Evolutionary conservation across 23 tunicate species (phyloP).

Genomic region (Trididemnum miniatum): DNA sequence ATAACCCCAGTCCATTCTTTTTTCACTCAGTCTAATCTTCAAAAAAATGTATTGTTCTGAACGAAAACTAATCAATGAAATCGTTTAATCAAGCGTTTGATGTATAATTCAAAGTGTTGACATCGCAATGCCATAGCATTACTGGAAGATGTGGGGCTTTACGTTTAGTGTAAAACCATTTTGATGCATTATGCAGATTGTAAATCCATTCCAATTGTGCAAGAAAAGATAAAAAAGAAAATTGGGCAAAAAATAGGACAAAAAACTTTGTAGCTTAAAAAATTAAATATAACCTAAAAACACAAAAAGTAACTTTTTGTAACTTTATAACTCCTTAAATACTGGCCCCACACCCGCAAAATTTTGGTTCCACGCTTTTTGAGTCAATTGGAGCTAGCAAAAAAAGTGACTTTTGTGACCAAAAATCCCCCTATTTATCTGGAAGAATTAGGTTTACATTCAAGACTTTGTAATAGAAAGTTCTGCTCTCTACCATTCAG

Average conservation of each 20-base stretch:
- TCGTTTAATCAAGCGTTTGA: neutral
- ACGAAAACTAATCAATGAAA: no score
- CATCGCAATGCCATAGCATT: neutral
- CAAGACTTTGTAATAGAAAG: no score
- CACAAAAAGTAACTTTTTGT: neutral
- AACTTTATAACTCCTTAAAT: neutral
- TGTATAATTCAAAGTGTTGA: neutral
- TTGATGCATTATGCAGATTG: neutral
- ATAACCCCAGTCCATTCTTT: no score
- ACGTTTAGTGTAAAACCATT: neutral
- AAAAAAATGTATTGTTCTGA: no score
- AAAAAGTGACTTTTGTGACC: neutral
- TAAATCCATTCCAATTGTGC: neutral
- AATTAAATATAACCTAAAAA: neutral
- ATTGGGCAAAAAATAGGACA: neutral
- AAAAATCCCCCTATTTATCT: neutral
- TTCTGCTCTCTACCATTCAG: no score
- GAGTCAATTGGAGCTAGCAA: neutral
- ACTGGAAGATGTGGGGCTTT: neutral
- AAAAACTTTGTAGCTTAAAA: neutral
- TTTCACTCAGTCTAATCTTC: no score
- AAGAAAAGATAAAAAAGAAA: neutral
- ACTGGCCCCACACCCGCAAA: neutral
- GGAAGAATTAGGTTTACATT: no score
- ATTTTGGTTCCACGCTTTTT: neutral